Evolutionary conservation across 2,797 vertebrate genomes (phyloP), one percentile per base, ranked within the genome.

Genomic region (Lates japonicus): DNA sequence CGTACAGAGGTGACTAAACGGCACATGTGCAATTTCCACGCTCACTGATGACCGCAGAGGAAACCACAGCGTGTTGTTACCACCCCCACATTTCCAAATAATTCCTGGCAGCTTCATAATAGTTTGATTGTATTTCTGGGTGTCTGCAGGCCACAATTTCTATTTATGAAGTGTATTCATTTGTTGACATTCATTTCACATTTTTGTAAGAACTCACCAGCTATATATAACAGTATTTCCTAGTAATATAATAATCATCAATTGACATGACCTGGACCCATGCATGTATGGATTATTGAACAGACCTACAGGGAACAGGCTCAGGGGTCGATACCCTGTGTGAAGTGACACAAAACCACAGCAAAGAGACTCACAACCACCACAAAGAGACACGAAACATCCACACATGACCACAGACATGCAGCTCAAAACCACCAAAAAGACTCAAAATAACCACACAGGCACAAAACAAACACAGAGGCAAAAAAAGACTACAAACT

Each of bases 1-100:
- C 82, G 87, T 81, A 83, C 46, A n/a, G 1, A 13, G 0, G 35
- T 33, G 37, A 25, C 13, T 0, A 3, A 41, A 20, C 20, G 1
- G 33, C 17, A 51, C 44, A 42, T 61, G 58, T 19, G 55, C 5
- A 35, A 0, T 20, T 2, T 61, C 29, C 42, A 9, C 20, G 4
- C 9, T 41, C 31, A 33, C 19, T 7, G 5, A 20, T 41, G 54
- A 52, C 46, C 20, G 13, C 25, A 4, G 10, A 10, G 51, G 20
- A 41, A 67, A 55, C 1, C 8, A 22, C 7, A 13, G 4, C 1
- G 10, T 16, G 35, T 7, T 6, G 17, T 46, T 3, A 10, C 29
- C 46, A 48, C 3, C 14, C 54, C 3, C 25, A 3, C 13, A 2
- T 19, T 11, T 5, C 31, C 33, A 10, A 59, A 19, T 5, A 3